phyloP scores from a whole-genome alignment of 2,888 invertebrate genomes.

The Lagria hirta region DNA sequence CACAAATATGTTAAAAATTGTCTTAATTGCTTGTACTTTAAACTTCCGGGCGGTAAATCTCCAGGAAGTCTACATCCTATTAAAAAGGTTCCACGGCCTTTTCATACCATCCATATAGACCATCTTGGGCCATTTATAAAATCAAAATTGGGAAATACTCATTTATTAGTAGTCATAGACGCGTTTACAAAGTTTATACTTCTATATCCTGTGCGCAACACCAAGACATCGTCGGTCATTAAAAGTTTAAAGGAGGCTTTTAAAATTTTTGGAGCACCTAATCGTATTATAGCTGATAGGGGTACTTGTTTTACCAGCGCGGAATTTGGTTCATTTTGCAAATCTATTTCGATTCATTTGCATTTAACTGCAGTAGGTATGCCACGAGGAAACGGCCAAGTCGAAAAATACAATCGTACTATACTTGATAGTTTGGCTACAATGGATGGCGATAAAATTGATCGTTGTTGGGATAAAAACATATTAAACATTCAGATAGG shows the following conservation, averaged over 20 bases:
- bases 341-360: conserved; percentile 17
- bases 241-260: conserved; percentile 26
- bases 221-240: conserved; percentile 16
- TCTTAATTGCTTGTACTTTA: conserved; percentile 7
- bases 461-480: conserved; percentile 17
- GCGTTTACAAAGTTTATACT: conserved; percentile 25
- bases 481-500: conserved; percentile 18
- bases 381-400: conserved; percentile 20
- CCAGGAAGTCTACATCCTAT: conserved; percentile 1
- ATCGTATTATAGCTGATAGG: conserved; percentile 32
- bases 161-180: conserved; percentile 23
- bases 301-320: conserved; percentile 18
- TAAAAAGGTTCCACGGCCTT: not conserved
- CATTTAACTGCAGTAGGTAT: conserved; percentile 23
- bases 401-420: conserved; percentile 16
- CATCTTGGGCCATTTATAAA: conserved; percentile 3
- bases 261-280: conserved; percentile 28
- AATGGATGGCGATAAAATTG: conserved; percentile 9
- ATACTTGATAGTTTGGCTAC: conserved; percentile 13
- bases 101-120: conserved; percentile 3
- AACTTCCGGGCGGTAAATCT: too few species aligned
- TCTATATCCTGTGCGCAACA: conserved; percentile 24
- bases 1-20: conserved; percentile 8
- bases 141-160: conserved; percentile 12
- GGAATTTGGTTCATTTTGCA: conserved; percentile 7